Conservation (phyloP, 2,113 vertebrate species). For the Candoia aspera region DNA sequence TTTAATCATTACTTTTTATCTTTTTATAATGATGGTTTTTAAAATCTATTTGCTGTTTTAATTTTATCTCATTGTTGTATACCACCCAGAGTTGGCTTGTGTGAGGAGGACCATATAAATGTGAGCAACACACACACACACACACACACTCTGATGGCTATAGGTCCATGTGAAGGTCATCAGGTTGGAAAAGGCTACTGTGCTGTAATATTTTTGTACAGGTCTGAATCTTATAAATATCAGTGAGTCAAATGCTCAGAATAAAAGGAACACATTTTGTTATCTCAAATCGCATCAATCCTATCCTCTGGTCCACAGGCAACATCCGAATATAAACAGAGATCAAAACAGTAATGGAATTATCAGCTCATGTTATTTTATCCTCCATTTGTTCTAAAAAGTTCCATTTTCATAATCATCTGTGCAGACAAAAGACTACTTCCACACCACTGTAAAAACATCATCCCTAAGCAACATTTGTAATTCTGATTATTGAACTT, state of each 20-base stretch:
- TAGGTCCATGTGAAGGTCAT: neutral
- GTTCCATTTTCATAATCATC: neutral
- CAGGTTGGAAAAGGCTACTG: neutral
- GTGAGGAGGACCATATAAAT: no score
- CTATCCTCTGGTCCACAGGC: neutral
- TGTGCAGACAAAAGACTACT: neutral
- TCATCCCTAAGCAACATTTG: neutral
- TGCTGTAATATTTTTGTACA: neutral
- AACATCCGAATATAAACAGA: neutral
- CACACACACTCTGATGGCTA: neutral
- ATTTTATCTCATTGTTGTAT: no score
- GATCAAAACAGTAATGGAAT: neutral
- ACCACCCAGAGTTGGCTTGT: no score
- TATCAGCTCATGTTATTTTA: neutral
- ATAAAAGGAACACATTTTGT: neutral
- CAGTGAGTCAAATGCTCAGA: neutral
- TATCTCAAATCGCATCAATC: neutral
- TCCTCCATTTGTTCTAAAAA: neutral
- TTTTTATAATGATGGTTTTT: no score
- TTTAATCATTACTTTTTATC: no score
- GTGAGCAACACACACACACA: no score
- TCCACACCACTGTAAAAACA: neutral
- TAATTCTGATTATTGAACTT: neutral
- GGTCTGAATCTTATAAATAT: neutral
- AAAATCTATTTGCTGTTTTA: no score